These are phyloP conservation scores for Channallabes apus DNA, from an alignment of 2,797 vertebrate species.

Conservation along the genomic window DNA sequence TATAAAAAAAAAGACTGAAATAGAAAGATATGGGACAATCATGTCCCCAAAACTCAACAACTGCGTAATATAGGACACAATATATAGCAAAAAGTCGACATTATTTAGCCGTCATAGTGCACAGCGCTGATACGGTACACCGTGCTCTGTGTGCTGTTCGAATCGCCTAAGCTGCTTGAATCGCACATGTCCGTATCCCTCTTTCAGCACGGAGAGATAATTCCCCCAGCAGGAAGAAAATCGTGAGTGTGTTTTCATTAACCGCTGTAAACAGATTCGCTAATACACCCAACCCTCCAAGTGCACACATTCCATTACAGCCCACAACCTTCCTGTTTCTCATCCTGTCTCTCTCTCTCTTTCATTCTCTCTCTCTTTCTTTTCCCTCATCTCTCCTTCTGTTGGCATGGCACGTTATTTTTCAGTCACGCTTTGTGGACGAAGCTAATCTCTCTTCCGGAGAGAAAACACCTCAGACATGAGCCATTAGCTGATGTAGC, in stretches of 20 bases:
- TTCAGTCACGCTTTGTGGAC: constrained; percentile 74
- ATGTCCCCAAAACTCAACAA: neutral
- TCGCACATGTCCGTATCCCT: constrained; percentile 15
- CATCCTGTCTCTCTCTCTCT: constrained; percentile 55
- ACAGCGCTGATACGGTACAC: neutral
- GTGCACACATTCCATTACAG: constrained; percentile 44
- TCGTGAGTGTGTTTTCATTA: constrained; percentile 40
- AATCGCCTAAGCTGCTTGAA: neutral
- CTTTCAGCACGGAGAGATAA: constrained; percentile 41
- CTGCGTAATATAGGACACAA: neutral
- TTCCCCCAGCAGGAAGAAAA: constrained; percentile 28
- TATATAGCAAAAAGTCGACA: neutral
- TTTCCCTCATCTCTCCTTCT: constrained; percentile 40
- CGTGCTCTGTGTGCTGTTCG: neutral
- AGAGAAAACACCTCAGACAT: constrained; percentile 74
- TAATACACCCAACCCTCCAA: constrained; percentile 29
- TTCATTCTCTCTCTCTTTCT: constrained; percentile 51
- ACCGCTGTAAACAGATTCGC: constrained; percentile 48
- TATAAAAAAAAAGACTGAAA: neutral
- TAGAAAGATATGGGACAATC: neutral
- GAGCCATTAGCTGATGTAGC: constrained; percentile 78
- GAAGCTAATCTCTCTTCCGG: constrained; percentile 73
- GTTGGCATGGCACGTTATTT: constrained; percentile 66
- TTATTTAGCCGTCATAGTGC: neutral
- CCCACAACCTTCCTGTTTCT: constrained; percentile 58